Base-by-base conservation (phyloP, 1,140 invertebrate species). In the Nomia melanderi region DNA sequence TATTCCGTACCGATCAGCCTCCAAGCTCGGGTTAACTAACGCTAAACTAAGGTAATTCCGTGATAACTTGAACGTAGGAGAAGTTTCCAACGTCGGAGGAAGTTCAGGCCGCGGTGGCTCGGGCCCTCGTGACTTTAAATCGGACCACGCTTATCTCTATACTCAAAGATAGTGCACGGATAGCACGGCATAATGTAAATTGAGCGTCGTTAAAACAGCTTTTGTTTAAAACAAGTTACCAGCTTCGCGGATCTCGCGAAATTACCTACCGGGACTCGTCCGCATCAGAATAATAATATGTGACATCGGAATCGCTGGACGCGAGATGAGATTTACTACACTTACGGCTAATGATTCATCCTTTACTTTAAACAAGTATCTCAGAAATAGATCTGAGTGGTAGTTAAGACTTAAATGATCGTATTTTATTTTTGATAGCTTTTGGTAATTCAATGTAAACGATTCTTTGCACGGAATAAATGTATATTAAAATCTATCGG, bases 11-110 rank as follows among this genome's bases (percentile, higher is more conserved):
- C 62, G 60, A 71, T 36, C 59, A 33, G 54, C 62, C n/a, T 20
- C 33, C 36, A 41, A 39, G 23, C 36, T 14, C 54, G 8, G 2
- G 39, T 6, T 47, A 41, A 47, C 36, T 47, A 47, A 74, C 23
- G 59, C 5, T 69, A 44, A 79, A 79, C 53, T 66, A 80, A 76
- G 78, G 53, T 60, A 81, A 82, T 81, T 81, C 39, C 11, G 41
- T 59, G 50, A 80, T 53, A 31, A 76, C 50, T 75, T 60, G 64
- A 67, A 60, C 2, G 66, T 36, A n/a, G 50, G 47, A n/a, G 36
- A 70, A 75, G 50, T 81, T 69, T 67, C 14, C 29, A 17, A 27
- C 44, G 31, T 12, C 12, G 47, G 53, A 1, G 8, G 8, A 72
- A 63, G 39, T 79, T 69, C 8, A 27, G 29, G 25, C 64, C 1